Percentiles rank a stretch among this genome's conserved stretches.
phyloP scores from a whole-genome alignment of 2,113 vertebrate genomes.

The Vidua macroura region DNA sequence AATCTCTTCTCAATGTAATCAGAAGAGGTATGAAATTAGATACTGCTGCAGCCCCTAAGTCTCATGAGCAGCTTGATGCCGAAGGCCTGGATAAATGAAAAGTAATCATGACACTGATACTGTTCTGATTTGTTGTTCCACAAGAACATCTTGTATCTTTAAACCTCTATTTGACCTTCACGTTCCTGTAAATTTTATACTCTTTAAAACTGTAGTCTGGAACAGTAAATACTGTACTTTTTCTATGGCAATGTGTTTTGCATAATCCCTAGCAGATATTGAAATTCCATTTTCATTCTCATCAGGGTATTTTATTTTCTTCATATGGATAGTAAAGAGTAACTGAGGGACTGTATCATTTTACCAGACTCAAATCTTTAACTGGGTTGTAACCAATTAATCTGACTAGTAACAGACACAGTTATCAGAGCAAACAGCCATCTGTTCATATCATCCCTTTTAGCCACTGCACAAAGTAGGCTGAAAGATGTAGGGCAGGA shows the following conservation, averaged over 20 bases:
- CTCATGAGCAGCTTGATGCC: not conserved
- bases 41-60: not conserved
- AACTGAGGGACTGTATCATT: not conserved
- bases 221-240: not conserved
- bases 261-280: not conserved
- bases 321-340: not conserved
- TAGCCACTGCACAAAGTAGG: not conserved
- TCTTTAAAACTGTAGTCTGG: not conserved
- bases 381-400: slow-evolving; percentile 25
- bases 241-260: not conserved
- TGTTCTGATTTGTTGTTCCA: not conserved
- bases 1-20: not conserved
- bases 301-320: not conserved
- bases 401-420: slow-evolving; percentile 14
- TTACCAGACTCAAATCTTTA: slow-evolving; percentile 4
- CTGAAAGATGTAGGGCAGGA: not conserved
- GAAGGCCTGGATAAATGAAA: not conserved
- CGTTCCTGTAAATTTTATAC: not conserved
- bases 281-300: not conserved
- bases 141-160: not conserved
- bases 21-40: not conserved
- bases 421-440: slow-evolving; percentile 45
- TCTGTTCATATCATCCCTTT: slow-evolving; percentile 23
- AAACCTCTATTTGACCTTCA: slow-evolving; percentile 2
- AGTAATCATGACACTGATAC: not conserved